Evolutionary conservation across 2,797 vertebrate species (phyloP).

Genomic region (Mus spretus): DNA sequence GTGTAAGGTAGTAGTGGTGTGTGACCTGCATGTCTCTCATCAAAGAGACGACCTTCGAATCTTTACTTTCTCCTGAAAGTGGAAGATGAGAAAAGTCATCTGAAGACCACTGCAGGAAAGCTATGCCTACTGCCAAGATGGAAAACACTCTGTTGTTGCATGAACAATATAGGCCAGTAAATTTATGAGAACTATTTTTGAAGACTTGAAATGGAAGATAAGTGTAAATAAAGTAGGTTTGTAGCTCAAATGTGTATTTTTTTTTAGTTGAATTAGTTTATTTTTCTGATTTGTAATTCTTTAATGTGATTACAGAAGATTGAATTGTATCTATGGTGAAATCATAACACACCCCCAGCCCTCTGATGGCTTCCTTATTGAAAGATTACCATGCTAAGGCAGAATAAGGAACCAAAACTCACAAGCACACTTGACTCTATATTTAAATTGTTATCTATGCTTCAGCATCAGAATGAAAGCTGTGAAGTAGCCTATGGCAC

Average conservation of each 20-base stretch:
- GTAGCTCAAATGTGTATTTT: neutral
- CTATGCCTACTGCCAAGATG: neutral
- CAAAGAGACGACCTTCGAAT: neutral
- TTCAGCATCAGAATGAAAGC: slow-evolving; percentile 82
- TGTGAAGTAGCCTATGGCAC: slow-evolving; percentile 83
- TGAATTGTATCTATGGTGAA: slow-evolving; percentile 75
- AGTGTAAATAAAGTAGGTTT: neutral
- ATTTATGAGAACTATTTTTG: slow-evolving; percentile 31
- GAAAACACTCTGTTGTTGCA: neutral
- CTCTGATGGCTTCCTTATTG: slow-evolving; percentile 77
- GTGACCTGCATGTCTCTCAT: neutral
- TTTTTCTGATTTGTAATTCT: slow-evolving; percentile 85
- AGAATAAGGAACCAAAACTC: slow-evolving; percentile 81
- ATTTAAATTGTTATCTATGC: slow-evolving; percentile 86
- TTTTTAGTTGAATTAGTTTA: slow-evolving; percentile 80
- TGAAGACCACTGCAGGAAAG: neutral
- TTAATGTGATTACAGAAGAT: slow-evolving; percentile 85
- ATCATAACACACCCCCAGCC: neutral
- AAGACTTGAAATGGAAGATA: slow-evolving; percentile 4
- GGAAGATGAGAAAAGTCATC: neutral
- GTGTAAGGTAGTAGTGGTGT: neutral
- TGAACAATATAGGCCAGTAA: neutral
- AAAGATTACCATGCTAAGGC: slow-evolving; percentile 78
- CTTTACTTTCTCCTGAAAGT: slow-evolving; percentile 17
- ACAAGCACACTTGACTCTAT: slow-evolving; percentile 82